Evolutionary conservation across 2,888 invertebrate genomes (phyloP).

Genomic region (Papilio gigon): DNA sequence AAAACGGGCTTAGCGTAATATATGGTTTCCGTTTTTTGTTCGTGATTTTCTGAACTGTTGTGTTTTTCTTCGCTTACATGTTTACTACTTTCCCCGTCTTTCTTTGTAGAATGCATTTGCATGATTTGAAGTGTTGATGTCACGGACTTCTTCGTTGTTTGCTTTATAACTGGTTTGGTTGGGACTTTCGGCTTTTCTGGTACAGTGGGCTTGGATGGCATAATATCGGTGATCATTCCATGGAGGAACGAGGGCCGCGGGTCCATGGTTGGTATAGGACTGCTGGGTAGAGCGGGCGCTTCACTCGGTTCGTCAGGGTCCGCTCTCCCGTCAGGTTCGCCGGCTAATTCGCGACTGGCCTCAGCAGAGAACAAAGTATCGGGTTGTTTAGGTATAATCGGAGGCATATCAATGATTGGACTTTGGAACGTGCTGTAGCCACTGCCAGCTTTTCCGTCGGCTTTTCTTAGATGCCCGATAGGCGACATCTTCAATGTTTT

Average conservation of each 20-base stretch:
- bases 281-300: conserved; percentile 86
- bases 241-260: conserved; percentile 88
- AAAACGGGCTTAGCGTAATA: conserved; percentile 77
- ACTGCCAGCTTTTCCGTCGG: conserved; percentile 71
- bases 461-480: conserved; percentile 72
- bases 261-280: conserved; percentile 84
- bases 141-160: conserved; percentile 68
- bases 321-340: conserved; percentile 93
- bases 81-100: conserved; percentile 62
- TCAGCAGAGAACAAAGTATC: conserved; percentile 78
- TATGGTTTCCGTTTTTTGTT: conserved; percentile 70
- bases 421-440: conserved; percentile 79
- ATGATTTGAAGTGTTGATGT: conserved; percentile 71
- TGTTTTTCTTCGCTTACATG: conserved; percentile 67
- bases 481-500: conserved; percentile 75
- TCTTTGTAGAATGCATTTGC: conserved; percentile 78
- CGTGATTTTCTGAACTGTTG: conserved; percentile 68
- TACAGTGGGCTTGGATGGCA: conserved; percentile 83
- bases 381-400: conserved; percentile 72
- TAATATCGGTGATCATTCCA: conserved; percentile 80
- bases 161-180: conserved; percentile 82
- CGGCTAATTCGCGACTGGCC: conserved; percentile 89
- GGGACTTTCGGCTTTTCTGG: conserved; percentile 87
- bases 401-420: conserved; percentile 77
- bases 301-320: conserved; percentile 88